Conservation (phyloP, 2,888 invertebrate species). For the Sisyra nigra region DNA sequence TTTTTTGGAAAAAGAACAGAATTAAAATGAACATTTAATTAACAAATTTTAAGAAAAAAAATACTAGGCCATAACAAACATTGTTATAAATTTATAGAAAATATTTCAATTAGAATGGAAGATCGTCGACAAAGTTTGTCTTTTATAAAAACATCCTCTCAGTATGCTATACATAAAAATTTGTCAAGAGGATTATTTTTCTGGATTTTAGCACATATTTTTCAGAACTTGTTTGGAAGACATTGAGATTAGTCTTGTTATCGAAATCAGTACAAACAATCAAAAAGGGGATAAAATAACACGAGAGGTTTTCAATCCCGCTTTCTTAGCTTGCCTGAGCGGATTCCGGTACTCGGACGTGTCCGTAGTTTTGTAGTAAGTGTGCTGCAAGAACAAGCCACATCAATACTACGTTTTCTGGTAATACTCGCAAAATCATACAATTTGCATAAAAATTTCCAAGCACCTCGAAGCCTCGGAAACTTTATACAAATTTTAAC, state of each 20-base stretch:
- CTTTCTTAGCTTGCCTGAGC: slow-evolving; percentile 48
- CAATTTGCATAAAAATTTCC: too few species aligned
- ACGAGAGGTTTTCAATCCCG: slow-evolving; percentile 2
- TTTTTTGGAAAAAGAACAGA: neutral
- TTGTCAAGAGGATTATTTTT: too few species aligned
- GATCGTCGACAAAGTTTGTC: too few species aligned
- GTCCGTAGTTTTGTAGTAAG: slow-evolving; percentile 51
- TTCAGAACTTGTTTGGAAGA: too few species aligned
- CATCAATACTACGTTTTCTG: slow-evolving; percentile 22
- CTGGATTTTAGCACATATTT: too few species aligned
- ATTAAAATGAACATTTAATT: neutral
- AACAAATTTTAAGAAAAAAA: neutral
- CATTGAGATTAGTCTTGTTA: too few species aligned
- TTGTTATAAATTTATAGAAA: slow-evolving; percentile 5
- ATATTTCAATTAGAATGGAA: neutral
- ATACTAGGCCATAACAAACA: slow-evolving; percentile 6
- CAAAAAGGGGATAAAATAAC: slow-evolving; percentile 4
- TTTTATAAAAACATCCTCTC: too few species aligned
- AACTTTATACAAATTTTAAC: too few species aligned
- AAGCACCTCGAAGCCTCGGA: too few species aligned
- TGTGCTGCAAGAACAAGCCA: slow-evolving; percentile 59
- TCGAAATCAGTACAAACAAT: neutral
- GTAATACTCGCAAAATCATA: too few species aligned
- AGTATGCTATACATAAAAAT: too few species aligned
- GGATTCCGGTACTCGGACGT: slow-evolving; percentile 57